Percentiles rank a stretch among this genome's conserved stretches.
Conservation (phyloP, 30 jellyfish, hydroid and myxozoan genomes). For the Sanderia malayensis region DNA sequence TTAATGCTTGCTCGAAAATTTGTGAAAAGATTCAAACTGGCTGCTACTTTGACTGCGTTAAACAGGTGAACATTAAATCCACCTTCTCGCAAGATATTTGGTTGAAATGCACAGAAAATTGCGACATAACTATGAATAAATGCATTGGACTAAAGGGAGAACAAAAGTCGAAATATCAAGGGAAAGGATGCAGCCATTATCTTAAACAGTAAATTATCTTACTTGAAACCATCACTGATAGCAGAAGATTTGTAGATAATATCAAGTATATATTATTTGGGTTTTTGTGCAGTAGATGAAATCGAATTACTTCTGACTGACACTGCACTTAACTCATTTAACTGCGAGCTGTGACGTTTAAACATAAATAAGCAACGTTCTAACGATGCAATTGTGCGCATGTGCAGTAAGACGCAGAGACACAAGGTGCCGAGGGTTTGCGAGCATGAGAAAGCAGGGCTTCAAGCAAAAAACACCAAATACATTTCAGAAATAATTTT, state of each 20-base stretch:
- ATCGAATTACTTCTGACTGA: too few species aligned
- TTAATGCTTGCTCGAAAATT: constrained; percentile 7
- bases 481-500: not conserved
- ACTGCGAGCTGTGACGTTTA: too few species aligned
- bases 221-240: too few species aligned
- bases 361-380: too few species aligned
- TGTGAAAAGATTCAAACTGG: constrained; percentile 33
- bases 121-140: constrained; percentile 12
- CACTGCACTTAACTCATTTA: too few species aligned
- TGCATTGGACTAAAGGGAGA: constrained; percentile 13
- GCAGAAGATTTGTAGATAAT: too few species aligned
- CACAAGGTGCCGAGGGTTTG: too few species aligned
- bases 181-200: not conserved
- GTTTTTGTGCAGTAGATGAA: too few species aligned
- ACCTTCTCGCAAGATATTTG: constrained; percentile 22
- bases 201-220: too few species aligned
- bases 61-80: constrained; percentile 18
- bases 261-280: too few species aligned
- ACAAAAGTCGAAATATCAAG: not conserved
- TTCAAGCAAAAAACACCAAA: not conserved
- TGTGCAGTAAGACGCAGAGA: too few species aligned
- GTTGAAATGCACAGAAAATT: constrained; percentile 46
- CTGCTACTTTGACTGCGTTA: constrained; percentile 58
- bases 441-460: constrained; percentile 3
- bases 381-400: too few species aligned